Percentiles rank a stretch among this genome's conserved stretches.
Evolutionary conservation across 2,113 vertebrate species (phyloP).

Genomic region (Perccottus glenii): DNA sequence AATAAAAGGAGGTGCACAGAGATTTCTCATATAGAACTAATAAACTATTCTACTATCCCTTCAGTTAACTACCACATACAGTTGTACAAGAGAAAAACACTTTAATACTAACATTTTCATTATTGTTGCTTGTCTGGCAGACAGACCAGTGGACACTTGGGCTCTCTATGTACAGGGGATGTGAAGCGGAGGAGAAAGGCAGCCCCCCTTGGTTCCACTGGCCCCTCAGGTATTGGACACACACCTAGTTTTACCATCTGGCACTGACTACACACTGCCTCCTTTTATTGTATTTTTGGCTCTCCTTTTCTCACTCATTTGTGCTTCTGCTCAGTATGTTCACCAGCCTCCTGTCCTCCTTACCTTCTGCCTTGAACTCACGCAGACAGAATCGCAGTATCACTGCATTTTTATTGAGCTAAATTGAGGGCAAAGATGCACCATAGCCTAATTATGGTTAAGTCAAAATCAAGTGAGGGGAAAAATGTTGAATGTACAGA

Average conservation of each 20-base stretch:
- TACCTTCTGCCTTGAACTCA: conserved; percentile 74
- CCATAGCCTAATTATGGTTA: conserved; percentile 7
- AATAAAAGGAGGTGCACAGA: no score
- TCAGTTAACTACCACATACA: no score
- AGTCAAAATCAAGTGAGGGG: neutral
- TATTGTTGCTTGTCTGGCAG: conserved; percentile 73
- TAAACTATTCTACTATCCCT: no score
- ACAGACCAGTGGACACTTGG: conserved; percentile 96
- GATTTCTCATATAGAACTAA: no score
- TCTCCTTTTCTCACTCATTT: conserved; percentile 31
- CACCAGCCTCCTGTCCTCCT: conserved; percentile 37
- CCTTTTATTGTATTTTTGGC: conserved; percentile 56
- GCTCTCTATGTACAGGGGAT: conserved; percentile 94
- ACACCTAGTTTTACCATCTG: conserved; percentile 62
- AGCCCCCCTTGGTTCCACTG: conserved; percentile 87
- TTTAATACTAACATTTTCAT: conserved; percentile 15
- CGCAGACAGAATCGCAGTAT: conserved; percentile 1
- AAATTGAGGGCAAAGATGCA: conserved; percentile 2
- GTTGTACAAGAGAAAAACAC: no score
- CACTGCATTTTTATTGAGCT: conserved; percentile 22
- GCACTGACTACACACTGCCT: conserved; percentile 41
- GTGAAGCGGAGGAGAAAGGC: conserved; percentile 97
- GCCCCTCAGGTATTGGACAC: conserved; percentile 83
- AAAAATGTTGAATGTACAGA: neutral
- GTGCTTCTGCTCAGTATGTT: conserved; percentile 72